Base-by-base conservation (phyloP, 2,888 invertebrate species). In the Loripinus fragilis region DNA sequence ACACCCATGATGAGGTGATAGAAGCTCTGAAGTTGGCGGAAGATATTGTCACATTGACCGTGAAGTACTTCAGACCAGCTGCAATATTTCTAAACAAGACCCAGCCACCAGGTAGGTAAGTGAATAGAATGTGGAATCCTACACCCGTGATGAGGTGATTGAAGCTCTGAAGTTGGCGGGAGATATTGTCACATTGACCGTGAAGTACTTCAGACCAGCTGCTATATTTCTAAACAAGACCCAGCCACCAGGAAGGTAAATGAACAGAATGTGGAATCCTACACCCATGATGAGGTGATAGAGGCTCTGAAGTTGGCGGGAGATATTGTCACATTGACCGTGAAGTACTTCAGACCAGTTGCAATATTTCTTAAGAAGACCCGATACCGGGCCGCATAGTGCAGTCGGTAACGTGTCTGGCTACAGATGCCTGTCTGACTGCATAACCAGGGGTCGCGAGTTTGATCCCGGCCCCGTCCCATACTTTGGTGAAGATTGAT, bases 261-360 rank as follows among this genome's bases (percentile, higher is more conserved):
- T 41, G 91, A 90, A 42, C 85, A 87, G 5, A 89, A 86, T 73
- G 91, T 94, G 28, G 94, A 94, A 76, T 89, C 90, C 52, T 89
- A 87, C 50, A 97, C 96, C 80, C 99, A 99, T 94, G 98, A 98
- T 92, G 97, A 98, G 94, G 98, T 98, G 30, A 98, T 99, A 64
- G 97, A 97, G 94, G 97, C 98, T 90, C 95, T 99, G 86, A 95
- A 97, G 87, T 86, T 81, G 93, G 98, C 98, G 69, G 99, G 98
- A 0, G 97, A 98, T 93, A 89, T 92, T 65, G 98, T 99, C 23
- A 97, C 97, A 76, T 95, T 99, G 76, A 97, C 98, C 0, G 98
- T 99, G 15, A 97, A 97, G 93, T 98, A 99, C 94, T 98, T 98
- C 94, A 96, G 97, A 88, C 98, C 98, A 66, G 98, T 99, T 60